phyloP scores from a whole-genome alignment of 2,113 vertebrate genomes.

The Astur gentilis region DNA sequence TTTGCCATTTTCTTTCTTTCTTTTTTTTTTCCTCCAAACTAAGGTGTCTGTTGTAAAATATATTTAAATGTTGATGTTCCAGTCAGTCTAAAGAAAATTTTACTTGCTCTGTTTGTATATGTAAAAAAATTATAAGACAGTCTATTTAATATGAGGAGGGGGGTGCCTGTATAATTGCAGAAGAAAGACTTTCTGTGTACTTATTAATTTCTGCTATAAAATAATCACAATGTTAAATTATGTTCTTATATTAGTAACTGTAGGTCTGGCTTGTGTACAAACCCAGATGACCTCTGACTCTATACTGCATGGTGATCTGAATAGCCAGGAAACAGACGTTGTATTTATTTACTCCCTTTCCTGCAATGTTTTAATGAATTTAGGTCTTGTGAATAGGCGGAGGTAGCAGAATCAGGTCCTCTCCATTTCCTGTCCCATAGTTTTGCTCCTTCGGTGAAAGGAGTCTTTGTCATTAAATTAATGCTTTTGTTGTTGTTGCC shows the following conservation, averaged over 20 bases:
- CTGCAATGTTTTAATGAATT: background rate
- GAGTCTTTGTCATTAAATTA: background rate
- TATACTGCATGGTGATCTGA: background rate
- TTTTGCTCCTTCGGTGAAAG: background rate
- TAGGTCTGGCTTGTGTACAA: background rate
- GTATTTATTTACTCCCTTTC: background rate
- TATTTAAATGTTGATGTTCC: background rate
- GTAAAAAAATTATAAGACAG: background rate
- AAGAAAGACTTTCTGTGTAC: background rate
- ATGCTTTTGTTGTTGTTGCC: background rate
- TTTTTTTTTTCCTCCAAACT: background rate
- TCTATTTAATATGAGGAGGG: background rate
- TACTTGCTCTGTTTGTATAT: background rate
- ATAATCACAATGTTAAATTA: background rate
- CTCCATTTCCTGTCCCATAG: background rate
- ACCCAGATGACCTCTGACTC: background rate
- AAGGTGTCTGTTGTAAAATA: background rate
- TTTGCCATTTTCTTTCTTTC: background rate
- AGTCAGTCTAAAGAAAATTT: background rate
- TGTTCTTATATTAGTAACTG: background rate
- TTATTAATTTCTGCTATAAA: background rate
- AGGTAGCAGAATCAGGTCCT: background rate
- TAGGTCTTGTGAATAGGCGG: background rate
- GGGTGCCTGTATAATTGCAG: background rate
- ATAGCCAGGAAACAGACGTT: slow-evolving; percentile 45